Percentiles rank a stretch among this genome's conserved stretches.
phyloP scores from a whole-genome alignment of 2,113 vertebrate genomes.

The Jaculus jaculus region DNA sequence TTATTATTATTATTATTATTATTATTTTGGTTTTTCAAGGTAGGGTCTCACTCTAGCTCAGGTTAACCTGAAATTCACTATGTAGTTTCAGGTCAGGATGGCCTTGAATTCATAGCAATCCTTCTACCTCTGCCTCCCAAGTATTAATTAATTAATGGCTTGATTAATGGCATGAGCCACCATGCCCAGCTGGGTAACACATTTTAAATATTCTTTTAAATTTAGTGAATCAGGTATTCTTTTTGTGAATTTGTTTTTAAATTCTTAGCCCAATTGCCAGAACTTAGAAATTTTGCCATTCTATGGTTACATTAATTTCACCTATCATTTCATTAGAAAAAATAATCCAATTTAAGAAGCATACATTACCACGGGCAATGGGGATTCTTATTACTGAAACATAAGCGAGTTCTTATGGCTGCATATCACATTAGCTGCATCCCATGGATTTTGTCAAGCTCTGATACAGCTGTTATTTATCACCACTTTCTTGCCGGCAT shows the following conservation, averaged over 20 bases:
- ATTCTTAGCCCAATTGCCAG: not conserved
- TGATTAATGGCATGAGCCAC: no score
- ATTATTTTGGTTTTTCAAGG: no score
- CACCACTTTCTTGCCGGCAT: not conserved
- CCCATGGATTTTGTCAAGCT: not conserved
- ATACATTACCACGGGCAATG: not conserved
- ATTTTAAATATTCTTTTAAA: not conserved
- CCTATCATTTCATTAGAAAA: not conserved
- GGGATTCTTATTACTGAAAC: not conserved
- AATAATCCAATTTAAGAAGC: not conserved
- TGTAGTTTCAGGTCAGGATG: no score
- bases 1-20: no score
- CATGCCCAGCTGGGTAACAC: not conserved
- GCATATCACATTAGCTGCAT: rapidly evolving
- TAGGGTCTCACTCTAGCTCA: no score
- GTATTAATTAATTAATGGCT: no score
- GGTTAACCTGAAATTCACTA: no score
- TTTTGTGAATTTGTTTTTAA: not conserved
- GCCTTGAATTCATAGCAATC: no score
- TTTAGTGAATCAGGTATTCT: not conserved
- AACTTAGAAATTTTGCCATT: not conserved
- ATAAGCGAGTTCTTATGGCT: not conserved
- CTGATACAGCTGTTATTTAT: not conserved
- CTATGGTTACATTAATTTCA: not conserved
- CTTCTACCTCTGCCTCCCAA: no score